Evolutionary conservation across 2,888 invertebrate species (phyloP), one percentile per base, ranked within the genome.

Genomic region (Atherix ibis): DNA sequence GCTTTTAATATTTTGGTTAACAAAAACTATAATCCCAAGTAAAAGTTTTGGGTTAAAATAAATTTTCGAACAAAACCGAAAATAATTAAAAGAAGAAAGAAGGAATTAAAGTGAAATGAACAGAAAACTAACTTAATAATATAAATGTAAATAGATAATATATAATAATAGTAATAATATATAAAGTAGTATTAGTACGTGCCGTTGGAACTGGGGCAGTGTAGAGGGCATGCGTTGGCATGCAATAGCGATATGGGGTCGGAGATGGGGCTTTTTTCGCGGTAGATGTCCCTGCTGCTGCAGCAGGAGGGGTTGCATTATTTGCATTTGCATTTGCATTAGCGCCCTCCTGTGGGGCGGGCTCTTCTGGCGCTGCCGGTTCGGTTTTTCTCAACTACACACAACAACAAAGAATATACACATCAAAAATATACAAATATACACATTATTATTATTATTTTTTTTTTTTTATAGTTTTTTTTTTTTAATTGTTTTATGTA

Each of bases 221-320:
- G 63, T 67, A 68, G 56, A 66, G 66, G 49, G 68, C 68, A 65
- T 68, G 68, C 58, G 66, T 66, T 54, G 68, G 68, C 68, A 68
- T 68, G 63, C 68, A 68, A 61, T 68, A 68, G 56, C 67, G 67
- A 56, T 64, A 68, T 40, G 54, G 48, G 44, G 58, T 55, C 45
- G 62, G 60, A 48, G 42, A 49, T 48, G 34, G 34, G 33, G 36
- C 24, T 38, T 38, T 38, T 39, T 40, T 40, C 15, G 35, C 43
- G 34, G 57, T 57, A 52, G 59, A 54, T 49, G 56, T n/a, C n/a
- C n/a, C n/a, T n/a, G 55, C 51, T 46, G 53, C 49, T 48, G 52
- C 49, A 31, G 34, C 38, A 27, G 31, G 33, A 18, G 35, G 27
- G 34, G 27, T 37, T 32, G 22, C 24, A 32, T 32, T 25, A 27